Conservation (phyloP, 2,888 invertebrate species). For the Geophilus truncorum region DNA sequence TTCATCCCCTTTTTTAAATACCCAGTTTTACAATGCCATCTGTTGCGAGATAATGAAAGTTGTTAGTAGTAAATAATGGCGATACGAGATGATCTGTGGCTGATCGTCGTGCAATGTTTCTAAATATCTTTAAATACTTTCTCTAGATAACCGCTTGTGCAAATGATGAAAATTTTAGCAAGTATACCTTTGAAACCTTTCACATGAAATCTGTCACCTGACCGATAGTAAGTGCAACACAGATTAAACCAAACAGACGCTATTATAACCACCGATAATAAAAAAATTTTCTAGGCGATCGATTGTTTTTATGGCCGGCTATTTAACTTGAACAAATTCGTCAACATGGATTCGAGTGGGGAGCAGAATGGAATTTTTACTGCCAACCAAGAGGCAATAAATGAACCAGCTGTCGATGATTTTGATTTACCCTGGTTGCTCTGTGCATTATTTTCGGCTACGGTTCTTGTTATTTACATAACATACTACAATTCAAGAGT, state of each 20-base stretch:
- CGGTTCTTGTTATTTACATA: slow-evolving; percentile 88
- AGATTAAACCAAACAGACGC: not conserved
- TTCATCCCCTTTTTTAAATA: too few species aligned
- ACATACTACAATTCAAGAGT: slow-evolving; percentile 92
- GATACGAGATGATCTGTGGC: too few species aligned
- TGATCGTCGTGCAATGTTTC: too few species aligned
- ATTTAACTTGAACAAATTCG: not conserved
- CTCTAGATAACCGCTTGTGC: too few species aligned
- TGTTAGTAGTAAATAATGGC: too few species aligned
- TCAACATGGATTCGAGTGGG: not conserved
- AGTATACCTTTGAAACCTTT: too few species aligned
- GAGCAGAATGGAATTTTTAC: not conserved
- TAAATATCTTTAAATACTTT: too few species aligned
- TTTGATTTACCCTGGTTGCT: slow-evolving; percentile 62
- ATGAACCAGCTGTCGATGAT: not conserved
- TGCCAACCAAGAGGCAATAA: not conserved
- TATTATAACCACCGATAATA: not conserved
- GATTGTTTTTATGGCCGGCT: not conserved
- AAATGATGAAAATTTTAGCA: too few species aligned
- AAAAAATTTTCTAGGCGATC: not conserved
- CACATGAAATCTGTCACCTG: not conserved
- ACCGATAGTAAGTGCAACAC: not conserved
- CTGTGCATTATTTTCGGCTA: slow-evolving; percentile 73
- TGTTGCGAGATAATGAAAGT: too few species aligned
- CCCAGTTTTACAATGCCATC: too few species aligned